Base-by-base conservation (phyloP, 2,113 vertebrate genomes). In the Istiophorus platypterus region DNA sequence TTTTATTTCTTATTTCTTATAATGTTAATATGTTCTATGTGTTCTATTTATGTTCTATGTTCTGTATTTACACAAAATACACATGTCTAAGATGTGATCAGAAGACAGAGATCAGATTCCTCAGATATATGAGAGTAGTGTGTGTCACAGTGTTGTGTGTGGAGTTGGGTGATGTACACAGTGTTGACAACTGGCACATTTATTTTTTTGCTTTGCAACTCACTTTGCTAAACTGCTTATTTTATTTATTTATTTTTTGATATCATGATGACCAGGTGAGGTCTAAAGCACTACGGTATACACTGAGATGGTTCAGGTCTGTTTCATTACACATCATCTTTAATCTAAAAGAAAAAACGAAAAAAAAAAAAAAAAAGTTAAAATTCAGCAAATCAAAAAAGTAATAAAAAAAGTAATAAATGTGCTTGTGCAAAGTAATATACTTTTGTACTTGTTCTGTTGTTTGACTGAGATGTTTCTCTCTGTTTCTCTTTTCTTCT, bases 331-430 rank as follows among this genome's bases (percentile, higher is more conserved):
- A 45, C 2, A 54, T 34, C n/a, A n/a, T n/a, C n/a, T n/a, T n/a
- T n/a, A n/a, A n/a, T n/a, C n/a, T n/a, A n/a, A n/a, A n/a, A n/a
- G n/a, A n/a, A n/a, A n/a, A n/a, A n/a, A n/a, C n/a, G n/a, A n/a
- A n/a, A n/a, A n/a, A n/a, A n/a, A n/a, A n/a, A 62, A 72, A 20
- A 54, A 65, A 41, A 49, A 72, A 69, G 69, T 15, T 13, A 27
- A 71, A 85, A 85, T 80, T 82, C 22, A 67, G 64, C 20, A 41
- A 31, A 52, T 70, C 39, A 66, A 61, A 78, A 79, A 58, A 58
- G 34, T 41, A 79, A 80, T 66, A 75, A 41, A 61, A 78, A 79
- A 58, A 58, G 34, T 41, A 79, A 80, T 66, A 75, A 41, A n/a
- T n/a, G n/a, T n/a, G n/a, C n/a, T n/a, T 81, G 75, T 65, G 78